phyloP scores from a whole-genome alignment of 2,888 invertebrate species.

The Ectemnius cavifrons region DNA sequence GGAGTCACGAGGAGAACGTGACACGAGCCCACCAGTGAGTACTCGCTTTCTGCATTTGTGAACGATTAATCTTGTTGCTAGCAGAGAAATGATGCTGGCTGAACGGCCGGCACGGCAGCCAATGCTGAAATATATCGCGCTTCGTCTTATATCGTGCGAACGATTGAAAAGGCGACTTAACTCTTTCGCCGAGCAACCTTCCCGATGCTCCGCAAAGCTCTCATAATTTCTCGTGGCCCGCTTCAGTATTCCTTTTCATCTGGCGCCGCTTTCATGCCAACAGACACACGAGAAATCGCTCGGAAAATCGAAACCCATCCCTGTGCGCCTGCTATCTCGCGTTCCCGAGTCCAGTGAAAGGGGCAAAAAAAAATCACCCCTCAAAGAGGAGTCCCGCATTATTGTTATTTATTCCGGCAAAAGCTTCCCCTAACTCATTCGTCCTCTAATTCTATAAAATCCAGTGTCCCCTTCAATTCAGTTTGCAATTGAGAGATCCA shows the following conservation, averaged over 20 bases:
- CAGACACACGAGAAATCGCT: background rate
- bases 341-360: no score
- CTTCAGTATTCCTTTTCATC: slow-evolving; percentile 6
- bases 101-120: background rate
- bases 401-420: no score
- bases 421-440: no score
- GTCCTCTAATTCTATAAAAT: no score
- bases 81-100: background rate
- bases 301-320: background rate
- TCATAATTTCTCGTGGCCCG: slow-evolving; percentile 9
- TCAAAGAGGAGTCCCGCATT: no score
- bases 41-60: no score
- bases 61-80: no score
- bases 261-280: background rate
- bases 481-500: no score
- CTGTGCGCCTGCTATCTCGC: no score
- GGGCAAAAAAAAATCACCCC: no score
- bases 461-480: no score
- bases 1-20: background rate
- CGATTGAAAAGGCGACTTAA: slow-evolving; percentile 40
- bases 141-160: background rate
- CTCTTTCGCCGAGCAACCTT: slow-evolving; percentile 22
- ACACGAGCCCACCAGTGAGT: no score
- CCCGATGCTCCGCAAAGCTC: slow-evolving; percentile 33
- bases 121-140: slow-evolving; percentile 26